Evolutionary conservation across 2,888 invertebrate genomes (phyloP), one percentile per base, ranked within the genome.

Genomic region (Pristionchus mayeri): DNA sequence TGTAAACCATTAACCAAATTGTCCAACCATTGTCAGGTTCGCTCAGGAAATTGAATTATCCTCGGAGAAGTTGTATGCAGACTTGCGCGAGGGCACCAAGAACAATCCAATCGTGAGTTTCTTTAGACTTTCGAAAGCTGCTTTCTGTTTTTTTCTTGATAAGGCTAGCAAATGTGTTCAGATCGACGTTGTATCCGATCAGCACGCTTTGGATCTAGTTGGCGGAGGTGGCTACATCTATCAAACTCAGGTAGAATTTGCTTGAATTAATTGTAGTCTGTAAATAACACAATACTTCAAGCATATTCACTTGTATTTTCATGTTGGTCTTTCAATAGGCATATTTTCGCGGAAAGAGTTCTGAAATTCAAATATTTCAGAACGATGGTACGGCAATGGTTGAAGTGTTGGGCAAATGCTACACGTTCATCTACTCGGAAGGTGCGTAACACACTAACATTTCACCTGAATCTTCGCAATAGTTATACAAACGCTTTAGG

Each of bases 171-270:
- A n/a, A 16, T 54, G 7, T 63, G 24, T 63, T 27, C 30, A 76
- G 76, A 24, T 76, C 4, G 50, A 78, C 7, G 50, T 50, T 3
- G 27, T 78, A 3, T 24, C 34, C 11, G 50, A 50, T 50, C 27
- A 44, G 6, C 50, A 50, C 13, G 76, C 76, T 16, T n/a, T 76
- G 48, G 34, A 78, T 30, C 76, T 78, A 11, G 76, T 78, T 4
- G 30, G 21, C n/a, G 34, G 30, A 11, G 76, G 76, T 16, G 40
- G 40, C 2, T 78, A 78, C 50, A 78, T 78, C 30, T 78, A 50
- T 30, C 76, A 78, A 40, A 78, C 76, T 3, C 50, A 50, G 40
- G 76, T 50, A 60, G 60, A 60, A 48, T 48, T n/a, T n/a, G n/a
- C n/a, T n/a, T n/a, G n/a, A 16, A 48, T 48, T 48, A 48, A 7